These are phyloP conservation scores for Pasiphila rectangulata DNA, from an alignment of 2,888 invertebrate genomes.

Conservation along the genomic window DNA sequence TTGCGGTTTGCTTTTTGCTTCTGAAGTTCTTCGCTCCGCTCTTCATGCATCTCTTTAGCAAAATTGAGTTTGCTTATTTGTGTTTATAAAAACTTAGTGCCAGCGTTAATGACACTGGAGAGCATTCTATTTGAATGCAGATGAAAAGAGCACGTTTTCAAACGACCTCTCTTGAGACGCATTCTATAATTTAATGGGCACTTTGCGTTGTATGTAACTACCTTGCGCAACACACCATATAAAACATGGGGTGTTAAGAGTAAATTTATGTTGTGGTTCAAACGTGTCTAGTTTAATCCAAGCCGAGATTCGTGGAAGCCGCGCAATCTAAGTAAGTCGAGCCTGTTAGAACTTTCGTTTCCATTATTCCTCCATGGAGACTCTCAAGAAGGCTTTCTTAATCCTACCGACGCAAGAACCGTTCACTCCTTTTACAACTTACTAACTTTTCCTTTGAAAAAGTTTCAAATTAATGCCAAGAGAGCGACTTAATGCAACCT, in stretches of 20 bases:
- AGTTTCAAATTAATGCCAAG: conserved; percentile 50
- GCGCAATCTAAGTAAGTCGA: conserved; percentile 66
- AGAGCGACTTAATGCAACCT: conserved; percentile 44
- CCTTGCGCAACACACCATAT: conserved; percentile 34
- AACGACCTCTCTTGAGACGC: conserved; percentile 27
- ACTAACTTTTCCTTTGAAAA: conserved; percentile 50
- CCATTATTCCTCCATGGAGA: conserved; percentile 58
- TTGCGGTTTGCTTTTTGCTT: conserved; percentile 20
- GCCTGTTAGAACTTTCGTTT: conserved; percentile 64
- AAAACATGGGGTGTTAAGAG: conserved; percentile 50
- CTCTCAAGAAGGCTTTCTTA: conserved; percentile 50
- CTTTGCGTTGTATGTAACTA: conserved; percentile 25
- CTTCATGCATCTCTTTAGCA: conserved; percentile 6
- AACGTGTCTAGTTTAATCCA: conserved; percentile 68
- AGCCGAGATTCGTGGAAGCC: conserved; percentile 58
- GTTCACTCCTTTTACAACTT: conserved; percentile 49
- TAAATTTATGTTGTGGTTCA: conserved; percentile 65
- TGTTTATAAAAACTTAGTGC: not conserved
- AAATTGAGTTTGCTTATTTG: conserved; percentile 8
- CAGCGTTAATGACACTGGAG: not conserved
- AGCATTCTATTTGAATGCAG: conserved; percentile 16
- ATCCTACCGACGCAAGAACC: conserved; percentile 56
- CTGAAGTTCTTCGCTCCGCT: conserved; percentile 6
- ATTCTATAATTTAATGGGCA: conserved; percentile 34
- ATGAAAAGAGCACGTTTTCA: conserved; percentile 23